These are phyloP conservation scores for Ophioninae sp. DNA, from an alignment of 2,888 invertebrate species.

Conservation along the genomic window DNA sequence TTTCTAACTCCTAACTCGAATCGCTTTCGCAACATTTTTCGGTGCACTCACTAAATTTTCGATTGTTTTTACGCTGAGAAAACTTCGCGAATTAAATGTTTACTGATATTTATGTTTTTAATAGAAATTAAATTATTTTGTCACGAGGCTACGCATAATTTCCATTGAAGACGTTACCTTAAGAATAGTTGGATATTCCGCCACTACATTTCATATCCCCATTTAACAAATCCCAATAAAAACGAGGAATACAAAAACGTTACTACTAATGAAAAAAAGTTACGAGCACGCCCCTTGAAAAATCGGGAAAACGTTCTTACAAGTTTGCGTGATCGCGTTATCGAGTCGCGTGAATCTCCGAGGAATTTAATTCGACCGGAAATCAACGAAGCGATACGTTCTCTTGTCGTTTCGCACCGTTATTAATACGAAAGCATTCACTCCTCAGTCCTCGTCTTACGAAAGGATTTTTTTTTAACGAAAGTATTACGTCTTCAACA, in stretches of 20 bases:
- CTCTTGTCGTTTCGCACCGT: slow-evolving; percentile 28
- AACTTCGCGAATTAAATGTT: too few relatives aligned
- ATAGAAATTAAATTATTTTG: too few relatives aligned
- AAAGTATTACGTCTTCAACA: slow-evolving; percentile 52
- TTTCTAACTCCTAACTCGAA: too few relatives aligned
- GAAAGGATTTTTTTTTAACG: slow-evolving; percentile 53
- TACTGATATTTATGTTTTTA: too few relatives aligned
- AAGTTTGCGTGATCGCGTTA: slow-evolving; percentile 21
- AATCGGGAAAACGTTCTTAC: slow-evolving; percentile 17
- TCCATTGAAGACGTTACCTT: too few relatives aligned
- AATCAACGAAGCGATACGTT: slow-evolving; percentile 48
- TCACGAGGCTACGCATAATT: too few relatives aligned
- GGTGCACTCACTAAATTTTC: too few relatives aligned
- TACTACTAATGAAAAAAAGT: slow-evolving; percentile 19
- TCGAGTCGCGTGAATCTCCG: slow-evolving; percentile 21
- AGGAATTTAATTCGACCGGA: slow-evolving; percentile 49
- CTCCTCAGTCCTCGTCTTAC: slow-evolving; percentile 44
- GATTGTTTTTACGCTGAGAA: too few relatives aligned
- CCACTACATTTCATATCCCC: background rate
- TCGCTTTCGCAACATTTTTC: too few relatives aligned
- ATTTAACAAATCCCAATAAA: background rate
- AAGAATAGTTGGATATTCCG: too few relatives aligned
- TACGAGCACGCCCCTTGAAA: slow-evolving; percentile 24
- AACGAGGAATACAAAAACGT: slow-evolving; percentile 2
- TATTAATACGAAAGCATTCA: slow-evolving; percentile 24